Base-by-base conservation (phyloP, 2,888 invertebrate genomes). In the Athetis lepigone region DNA sequence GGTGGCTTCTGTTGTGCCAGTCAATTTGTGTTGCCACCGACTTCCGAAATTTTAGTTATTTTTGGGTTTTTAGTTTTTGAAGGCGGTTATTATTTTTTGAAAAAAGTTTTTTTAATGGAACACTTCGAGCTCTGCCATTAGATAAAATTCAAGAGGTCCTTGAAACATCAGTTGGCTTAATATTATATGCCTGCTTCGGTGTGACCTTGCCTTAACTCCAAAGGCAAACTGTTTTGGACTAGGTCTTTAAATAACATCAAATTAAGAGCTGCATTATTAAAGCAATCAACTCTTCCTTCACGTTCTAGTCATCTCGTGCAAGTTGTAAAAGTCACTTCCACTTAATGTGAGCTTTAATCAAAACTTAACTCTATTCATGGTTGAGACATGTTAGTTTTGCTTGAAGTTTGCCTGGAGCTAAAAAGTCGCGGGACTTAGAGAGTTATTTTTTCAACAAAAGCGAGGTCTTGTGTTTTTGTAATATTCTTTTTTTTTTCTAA, bases 291-390 rank as follows among this genome's bases (percentile, higher is more conserved):
- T 57, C 13, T 49, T 18, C 16, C 27, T 51, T n/a, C 33, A 51
- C 50, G 40, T 58, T 19, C 33, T 13, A 36, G 19, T 54, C 46
- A 43, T 47, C 37, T 65, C 36, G 40, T 25, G 18, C 18, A 54
- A 47, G 50, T 42, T 59, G 19, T 51, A 37, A 54, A 42, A 67
- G 47, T 39, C 68, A 42, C 47, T 50, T 66, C 40, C 16, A n/a
- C 25, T 37, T 46, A 45, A 49, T 36, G 23, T 27, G 8, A 52
- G 39, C n/a, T 56, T 70, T 49, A 69, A 70, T 70, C 75, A 56
- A 67, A 74, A 70, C 51, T 67, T 52, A 47, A 13, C 9, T 39
- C 25, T 50, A 54, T 58, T 73, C 40, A 66, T 27, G 18, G 40
- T 33, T 55, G n/a, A 40, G 45, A 55, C 18, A 58, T 16, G 39